phyloP scores from a whole-genome alignment of 2,888 invertebrate genomes.

The Pegoplata infirma region DNA sequence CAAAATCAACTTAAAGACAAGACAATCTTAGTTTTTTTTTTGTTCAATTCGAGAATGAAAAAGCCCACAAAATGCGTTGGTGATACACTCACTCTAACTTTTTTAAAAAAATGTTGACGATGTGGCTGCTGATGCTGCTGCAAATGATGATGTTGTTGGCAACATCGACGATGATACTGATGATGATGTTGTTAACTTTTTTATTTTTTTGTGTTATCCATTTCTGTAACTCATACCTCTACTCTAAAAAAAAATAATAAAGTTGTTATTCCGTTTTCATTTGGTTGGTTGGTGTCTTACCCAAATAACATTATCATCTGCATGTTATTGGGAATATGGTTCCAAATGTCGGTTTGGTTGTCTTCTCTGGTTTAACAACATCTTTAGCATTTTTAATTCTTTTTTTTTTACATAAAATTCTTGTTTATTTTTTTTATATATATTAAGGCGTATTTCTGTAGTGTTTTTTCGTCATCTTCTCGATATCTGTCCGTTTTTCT shows the following conservation, averaged over 20 bases:
- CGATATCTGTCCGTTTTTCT: constrained; percentile 8
- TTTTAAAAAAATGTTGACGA: constrained; percentile 8
- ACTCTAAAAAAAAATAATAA: constrained; percentile 44
- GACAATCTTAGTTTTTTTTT: constrained; percentile 56
- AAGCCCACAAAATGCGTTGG: constrained; percentile 56
- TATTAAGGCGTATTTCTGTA: constrained; percentile 47
- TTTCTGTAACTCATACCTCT: constrained; percentile 33
- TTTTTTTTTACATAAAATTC: constrained; percentile 17
- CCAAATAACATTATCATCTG: constrained; percentile 57
- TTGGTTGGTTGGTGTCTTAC: constrained; percentile 38
- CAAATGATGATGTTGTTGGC: constrained; percentile 9
- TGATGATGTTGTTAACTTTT: constrained; percentile 48
- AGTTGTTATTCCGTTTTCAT: constrained; percentile 58
- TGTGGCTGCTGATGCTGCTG: not conserved
- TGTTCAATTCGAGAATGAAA: constrained; percentile 33
- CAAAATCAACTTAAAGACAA: constrained; percentile 74
- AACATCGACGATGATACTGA: constrained; percentile 11
- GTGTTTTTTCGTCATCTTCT: too few species aligned
- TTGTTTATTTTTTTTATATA: constrained; percentile 30
- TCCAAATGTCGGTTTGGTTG: constrained; percentile 59
- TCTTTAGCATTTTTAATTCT: constrained; percentile 60
- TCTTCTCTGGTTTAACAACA: constrained; percentile 60
- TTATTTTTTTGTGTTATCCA: constrained; percentile 10
- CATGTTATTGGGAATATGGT: constrained; percentile 56
- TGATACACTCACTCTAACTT: constrained; percentile 34